Base-by-base conservation (phyloP, 2,888 invertebrate genomes). In the Ischnus inquisitorius region DNA sequence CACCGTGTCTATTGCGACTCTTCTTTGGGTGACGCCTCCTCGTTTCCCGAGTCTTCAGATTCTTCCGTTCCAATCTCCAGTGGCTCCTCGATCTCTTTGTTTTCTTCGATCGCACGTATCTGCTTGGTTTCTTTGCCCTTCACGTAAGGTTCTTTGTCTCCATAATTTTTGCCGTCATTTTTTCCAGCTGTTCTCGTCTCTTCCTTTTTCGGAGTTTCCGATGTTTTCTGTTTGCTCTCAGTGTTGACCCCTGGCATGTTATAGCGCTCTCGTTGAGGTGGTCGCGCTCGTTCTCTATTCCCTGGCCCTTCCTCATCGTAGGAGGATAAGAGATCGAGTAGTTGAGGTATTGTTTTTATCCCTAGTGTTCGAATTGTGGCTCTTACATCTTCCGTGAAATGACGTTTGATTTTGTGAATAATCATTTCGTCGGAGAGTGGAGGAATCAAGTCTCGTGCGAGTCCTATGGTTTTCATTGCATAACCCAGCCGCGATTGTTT, bases 281-380 rank as follows among this genome's bases (percentile, higher is more conserved):
- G 65, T 22, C 12, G 41, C 2, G 8, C 2, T 16, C 62, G 14
- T 5, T 74, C 46, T 2, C 48, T 19, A 14, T 74, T 74, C 2
- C 72, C 34, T 1, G 74, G 74, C 14, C 46, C 46, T 51, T 75
- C 74, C n/a, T 62, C 74, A 10, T 74, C 62, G 3, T 62, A 28
- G 0, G 62, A 43, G 4, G 74, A 62, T 1, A 74, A 46, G 3
- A 74, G 28, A n/a, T 74, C 74, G 25, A 62, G 74, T 3, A 74
- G 12, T 3, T 16, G 16, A 0, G 34, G 1, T 12, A 65, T 12
- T 19, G 28, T 16, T 1, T 12, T 3, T 0, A 75, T 22, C 2
- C 51, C 22, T 0, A 34, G 48, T 0, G 64, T 75, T 2, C 75
- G 48, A 2, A 75, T 64, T 0, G 75, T 75, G 3, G 75, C 51